These are phyloP conservation scores for Acronicta leporina DNA, from an alignment of 2,888 invertebrate genomes.

Conservation along the genomic window DNA sequence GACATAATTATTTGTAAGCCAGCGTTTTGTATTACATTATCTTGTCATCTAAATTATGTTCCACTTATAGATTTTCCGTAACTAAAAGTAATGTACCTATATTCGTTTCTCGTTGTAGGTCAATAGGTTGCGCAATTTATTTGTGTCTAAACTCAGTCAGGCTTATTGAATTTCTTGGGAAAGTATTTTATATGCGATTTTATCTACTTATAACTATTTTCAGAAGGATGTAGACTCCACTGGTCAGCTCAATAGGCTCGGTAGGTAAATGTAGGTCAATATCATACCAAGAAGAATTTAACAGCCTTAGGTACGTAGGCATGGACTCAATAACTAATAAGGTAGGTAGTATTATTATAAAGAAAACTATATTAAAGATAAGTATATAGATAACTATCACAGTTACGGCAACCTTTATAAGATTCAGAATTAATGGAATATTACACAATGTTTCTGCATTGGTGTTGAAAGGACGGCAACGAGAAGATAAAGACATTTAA, in stretches of 20 bases:
- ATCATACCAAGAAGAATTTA: too few species aligned
- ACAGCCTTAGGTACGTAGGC: too few species aligned
- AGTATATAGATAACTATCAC: too few species aligned
- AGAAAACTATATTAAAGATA: too few species aligned
- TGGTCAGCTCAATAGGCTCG: too few species aligned
- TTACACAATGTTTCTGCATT: background rate
- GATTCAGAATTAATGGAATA: background rate
- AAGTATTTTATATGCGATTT: too few species aligned
- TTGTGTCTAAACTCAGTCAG: conserved; percentile 1
- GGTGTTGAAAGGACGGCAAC: background rate
- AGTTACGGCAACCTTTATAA: background rate
- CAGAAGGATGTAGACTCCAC: too few species aligned
- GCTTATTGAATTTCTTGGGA: background rate
- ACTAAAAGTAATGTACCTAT: conserved; percentile 3
- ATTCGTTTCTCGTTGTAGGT: conserved; percentile 21
- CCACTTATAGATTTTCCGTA: background rate
- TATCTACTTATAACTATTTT: too few species aligned
- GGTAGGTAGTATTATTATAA: too few species aligned
- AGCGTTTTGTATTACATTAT: conserved; percentile 24
- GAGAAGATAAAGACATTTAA: background rate
- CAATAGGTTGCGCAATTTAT: background rate
- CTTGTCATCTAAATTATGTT: conserved; percentile 47
- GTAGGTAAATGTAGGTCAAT: too few species aligned
- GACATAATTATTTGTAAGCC: conserved; percentile 46
- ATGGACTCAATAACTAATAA: too few species aligned